Evolutionary conservation across 2,113 vertebrate genomes (phyloP).

Genomic region (Sylvicapra grimmia): DNA sequence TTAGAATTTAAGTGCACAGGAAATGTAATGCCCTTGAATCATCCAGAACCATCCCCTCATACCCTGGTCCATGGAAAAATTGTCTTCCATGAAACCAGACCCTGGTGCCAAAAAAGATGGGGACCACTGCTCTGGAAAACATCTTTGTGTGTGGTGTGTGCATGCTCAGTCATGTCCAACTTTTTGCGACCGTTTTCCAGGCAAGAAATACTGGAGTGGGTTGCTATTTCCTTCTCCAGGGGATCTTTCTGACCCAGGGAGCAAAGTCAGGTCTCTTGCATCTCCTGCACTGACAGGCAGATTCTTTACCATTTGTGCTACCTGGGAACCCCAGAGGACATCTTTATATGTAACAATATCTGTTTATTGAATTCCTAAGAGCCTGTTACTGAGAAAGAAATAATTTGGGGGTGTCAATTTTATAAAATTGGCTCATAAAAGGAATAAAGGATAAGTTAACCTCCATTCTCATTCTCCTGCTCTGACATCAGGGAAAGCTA

Average conservation of each 20-base stretch:
- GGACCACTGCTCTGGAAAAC: background rate
- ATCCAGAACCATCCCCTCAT: background rate
- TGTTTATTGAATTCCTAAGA: background rate
- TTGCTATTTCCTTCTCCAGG: background rate
- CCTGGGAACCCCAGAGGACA: background rate
- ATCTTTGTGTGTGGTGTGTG: background rate
- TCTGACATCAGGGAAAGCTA: background rate
- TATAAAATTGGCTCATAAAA: conserved; percentile 13
- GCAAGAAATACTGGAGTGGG: background rate
- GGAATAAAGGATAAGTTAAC: background rate
- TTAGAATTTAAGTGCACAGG: background rate
- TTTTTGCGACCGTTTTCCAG: background rate
- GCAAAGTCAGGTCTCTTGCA: background rate
- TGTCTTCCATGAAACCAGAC: background rate
- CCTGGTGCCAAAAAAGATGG: background rate
- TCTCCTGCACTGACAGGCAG: background rate
- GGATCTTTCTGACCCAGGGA: background rate
- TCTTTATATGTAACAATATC: background rate
- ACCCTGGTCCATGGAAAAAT: background rate
- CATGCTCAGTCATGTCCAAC: background rate
- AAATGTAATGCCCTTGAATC: background rate
- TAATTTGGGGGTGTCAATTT: background rate
- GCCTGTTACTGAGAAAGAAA: background rate
- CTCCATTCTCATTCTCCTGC: background rate
- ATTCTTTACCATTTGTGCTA: background rate